These are phyloP conservation scores for Ascidia mentula DNA, from an alignment of 23 tunicate genomes.

Conservation along the genomic window DNA sequence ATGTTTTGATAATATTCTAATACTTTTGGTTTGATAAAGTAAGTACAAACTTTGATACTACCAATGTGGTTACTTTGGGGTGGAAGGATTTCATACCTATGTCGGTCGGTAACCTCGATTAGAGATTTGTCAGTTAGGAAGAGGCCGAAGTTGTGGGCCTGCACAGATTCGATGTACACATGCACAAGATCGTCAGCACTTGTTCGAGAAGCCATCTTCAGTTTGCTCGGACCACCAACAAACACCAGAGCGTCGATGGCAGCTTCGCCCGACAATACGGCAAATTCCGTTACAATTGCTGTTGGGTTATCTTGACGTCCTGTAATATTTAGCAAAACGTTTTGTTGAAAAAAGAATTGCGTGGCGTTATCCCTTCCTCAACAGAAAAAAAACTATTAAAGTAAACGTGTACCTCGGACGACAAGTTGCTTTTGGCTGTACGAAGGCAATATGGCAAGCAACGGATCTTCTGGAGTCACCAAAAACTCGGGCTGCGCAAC, in stretches of 20 bases:
- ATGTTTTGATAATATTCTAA: no score
- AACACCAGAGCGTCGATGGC: conserved; percentile 8
- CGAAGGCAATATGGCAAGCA: conserved; percentile 7
- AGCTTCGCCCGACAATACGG: conserved; percentile 10
- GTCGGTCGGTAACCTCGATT: background rate
- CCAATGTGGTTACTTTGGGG: no score
- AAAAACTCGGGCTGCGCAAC: background rate
- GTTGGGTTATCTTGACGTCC: background rate
- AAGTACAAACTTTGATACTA: no score
- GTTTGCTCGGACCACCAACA: conserved; percentile 7
- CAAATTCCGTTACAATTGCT: background rate
- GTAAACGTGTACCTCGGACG: background rate
- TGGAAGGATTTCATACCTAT: no score
- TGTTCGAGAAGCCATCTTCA: conserved; percentile 3
- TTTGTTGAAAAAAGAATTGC: background rate
- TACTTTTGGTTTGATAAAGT: no score
- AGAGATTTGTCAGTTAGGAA: background rate
- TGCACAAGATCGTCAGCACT: conserved; percentile 8
- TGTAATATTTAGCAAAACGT: background rate
- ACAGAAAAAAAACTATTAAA: background rate
- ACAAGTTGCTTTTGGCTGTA: conserved; percentile 9
- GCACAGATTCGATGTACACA: conserved; percentile 7
- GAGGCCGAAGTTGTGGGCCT: background rate
- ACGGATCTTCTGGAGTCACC: background rate
- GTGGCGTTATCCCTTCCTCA: background rate